Base-by-base conservation (phyloP, 2,113 vertebrate species). In the Tauraco erythrolophus region DNA sequence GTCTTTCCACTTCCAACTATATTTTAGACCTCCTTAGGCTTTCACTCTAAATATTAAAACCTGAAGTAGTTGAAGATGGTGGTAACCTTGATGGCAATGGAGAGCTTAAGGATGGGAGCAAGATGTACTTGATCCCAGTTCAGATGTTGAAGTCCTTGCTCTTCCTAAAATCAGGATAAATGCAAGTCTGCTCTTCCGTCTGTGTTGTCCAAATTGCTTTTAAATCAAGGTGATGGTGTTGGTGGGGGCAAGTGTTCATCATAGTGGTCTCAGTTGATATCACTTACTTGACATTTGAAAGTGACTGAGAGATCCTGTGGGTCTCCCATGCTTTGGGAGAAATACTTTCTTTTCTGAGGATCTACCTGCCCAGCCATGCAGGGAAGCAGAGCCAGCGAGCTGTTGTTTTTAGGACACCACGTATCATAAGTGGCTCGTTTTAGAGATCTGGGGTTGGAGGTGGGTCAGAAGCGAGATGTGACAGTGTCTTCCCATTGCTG, bases 311-410 rank as follows among this genome's bases (percentile, higher is more conserved):
- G 46, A 28, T 53, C 1, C 1, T 23, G 31, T 53, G 46, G 33
- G 22, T 37, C 46, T 70, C 37, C 37, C 9, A 3, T 45, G 39
- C 27, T 53, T 31, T 28, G 54, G 37, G 54, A 61, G 8, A 28
- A 51, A 46, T 19, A 19, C 24, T 50, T 66, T 31, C 5, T 37
- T 60, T 79, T 62, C 46, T 54, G 27, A 28, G 60, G 25, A 6
- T 9, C 31, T 45, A 53, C 22, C 35, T 35, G 19, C 8, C 8
- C 4, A 37, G 21, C 54, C 27, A 15, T 0, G 1, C 11, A 23
- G 28, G 39, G 18, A 28, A 33, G 43, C 43, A 50, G 25, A 78
- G 18, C 60, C 41, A 57, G 15, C 1, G 3, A 50, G 56, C 31
- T 1, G 0, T 30, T 35, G 24, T 64, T 85, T 46, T 56, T 57